Conservation (phyloP, 2,113 vertebrate genomes). For the Fregetta grallaria region DNA sequence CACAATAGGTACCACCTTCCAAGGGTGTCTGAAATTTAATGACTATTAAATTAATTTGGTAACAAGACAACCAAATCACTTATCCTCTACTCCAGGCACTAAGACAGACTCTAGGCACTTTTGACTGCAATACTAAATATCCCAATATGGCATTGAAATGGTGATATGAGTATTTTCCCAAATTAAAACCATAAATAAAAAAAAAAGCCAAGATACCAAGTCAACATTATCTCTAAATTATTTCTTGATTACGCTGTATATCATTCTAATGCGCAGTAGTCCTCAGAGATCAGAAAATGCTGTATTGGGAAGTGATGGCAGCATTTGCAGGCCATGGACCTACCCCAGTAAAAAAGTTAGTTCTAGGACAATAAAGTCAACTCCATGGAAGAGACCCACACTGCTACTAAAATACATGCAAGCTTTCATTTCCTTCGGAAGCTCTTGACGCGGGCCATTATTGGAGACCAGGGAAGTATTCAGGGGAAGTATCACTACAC, state of each 20-base stretch:
- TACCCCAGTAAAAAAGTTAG: background rate
- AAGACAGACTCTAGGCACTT: background rate
- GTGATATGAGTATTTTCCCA: background rate
- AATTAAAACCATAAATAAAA: background rate
- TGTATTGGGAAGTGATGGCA: background rate
- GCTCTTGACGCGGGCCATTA: background rate
- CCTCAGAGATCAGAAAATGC: background rate
- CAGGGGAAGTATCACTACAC: background rate
- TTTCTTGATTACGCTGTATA: background rate
- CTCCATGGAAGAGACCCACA: background rate
- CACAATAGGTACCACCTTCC: background rate
- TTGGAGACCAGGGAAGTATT: background rate
- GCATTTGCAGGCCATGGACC: background rate
- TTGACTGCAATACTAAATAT: background rate
- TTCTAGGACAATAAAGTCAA: background rate
- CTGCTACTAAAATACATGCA: background rate
- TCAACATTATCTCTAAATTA: background rate
- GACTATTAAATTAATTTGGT: background rate
- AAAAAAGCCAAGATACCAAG: background rate
- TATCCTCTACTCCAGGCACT: background rate
- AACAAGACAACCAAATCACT: background rate
- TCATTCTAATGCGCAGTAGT: background rate
- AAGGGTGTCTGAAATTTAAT: background rate
- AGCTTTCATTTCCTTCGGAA: background rate
- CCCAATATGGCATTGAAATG: background rate